Evolutionary conservation across 2,797 vertebrate species (phyloP).

Genomic region (Enteromius thamalakanensis): DNA sequence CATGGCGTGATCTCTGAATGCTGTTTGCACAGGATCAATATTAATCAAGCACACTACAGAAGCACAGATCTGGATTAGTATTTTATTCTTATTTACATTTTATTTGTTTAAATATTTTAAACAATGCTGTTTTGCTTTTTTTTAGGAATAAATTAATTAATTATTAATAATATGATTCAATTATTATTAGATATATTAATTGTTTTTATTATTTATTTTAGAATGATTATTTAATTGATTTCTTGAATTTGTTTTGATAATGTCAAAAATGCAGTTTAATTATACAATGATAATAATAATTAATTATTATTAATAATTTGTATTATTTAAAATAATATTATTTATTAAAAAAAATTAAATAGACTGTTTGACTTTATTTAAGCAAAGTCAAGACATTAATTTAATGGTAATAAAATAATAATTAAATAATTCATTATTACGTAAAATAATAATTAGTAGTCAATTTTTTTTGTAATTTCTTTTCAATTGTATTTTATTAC

Average conservation of each 20-base stretch:
- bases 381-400: too few relatives aligned
- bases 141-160: neutral
- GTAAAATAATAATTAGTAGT: neutral
- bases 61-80: neutral
- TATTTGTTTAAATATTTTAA: neutral
- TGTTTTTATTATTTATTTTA: neutral
- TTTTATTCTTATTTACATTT: neutral
- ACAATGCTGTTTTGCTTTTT: neutral
- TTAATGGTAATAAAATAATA: too few relatives aligned
- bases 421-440: too few relatives aligned
- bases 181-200: neutral
- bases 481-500: neutral
- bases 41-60: neutral
- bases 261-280: neutral
- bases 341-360: too few relatives aligned
- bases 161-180: neutral
- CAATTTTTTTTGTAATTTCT: neutral
- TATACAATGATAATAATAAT: too few relatives aligned
- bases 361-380: too few relatives aligned
- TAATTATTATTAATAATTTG: too few relatives aligned
- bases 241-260: neutral
- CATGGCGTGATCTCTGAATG: conserved; percentile 43
- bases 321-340: too few relatives aligned
- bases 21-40: neutral
- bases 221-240: neutral